A percentile compares a stretch with the other conserved stretches of the same genome.
Conservation (phyloP, 2,797 vertebrate genomes). For the Melanotaenia trifasciata region DNA sequence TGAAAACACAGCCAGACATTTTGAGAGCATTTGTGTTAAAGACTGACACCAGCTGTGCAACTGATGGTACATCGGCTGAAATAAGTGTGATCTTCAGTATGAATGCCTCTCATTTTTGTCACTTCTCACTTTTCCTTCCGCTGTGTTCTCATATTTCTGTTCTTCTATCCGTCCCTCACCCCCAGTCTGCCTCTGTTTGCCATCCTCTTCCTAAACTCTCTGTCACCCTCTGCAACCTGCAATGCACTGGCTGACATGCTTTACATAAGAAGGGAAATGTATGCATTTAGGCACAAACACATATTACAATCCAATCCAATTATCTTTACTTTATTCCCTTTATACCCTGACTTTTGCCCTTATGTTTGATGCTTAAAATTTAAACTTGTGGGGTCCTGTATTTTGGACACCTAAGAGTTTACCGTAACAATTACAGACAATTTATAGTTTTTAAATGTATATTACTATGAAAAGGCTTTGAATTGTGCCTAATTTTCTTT, state of each 20-base stretch:
- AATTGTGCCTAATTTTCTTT: not conserved
- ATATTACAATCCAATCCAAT: not conserved
- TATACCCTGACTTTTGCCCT: not conserved
- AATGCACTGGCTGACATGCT: conserved; percentile 47
- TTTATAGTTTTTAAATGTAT: not conserved
- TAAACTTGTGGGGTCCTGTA: not conserved
- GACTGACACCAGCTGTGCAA: conserved; percentile 30
- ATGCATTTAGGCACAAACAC: not conserved
- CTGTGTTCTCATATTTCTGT: conserved; percentile 9
- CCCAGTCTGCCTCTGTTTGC: not conserved
- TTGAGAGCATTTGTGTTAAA: conserved; percentile 22
- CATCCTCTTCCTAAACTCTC: conserved; percentile 27
- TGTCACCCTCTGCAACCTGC: conserved; percentile 32
- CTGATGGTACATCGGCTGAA: conserved; percentile 16
- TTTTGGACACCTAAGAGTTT: not conserved
- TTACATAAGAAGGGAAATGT: conserved; percentile 29
- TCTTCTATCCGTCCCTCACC: not conserved
- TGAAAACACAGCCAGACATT: conserved; percentile 6
- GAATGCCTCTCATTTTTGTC: conserved; percentile 16
- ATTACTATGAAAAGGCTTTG: not conserved
- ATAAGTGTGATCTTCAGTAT: conserved; percentile 36
- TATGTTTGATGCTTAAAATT: not conserved
- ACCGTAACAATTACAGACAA: not conserved
- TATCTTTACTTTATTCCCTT: not conserved
- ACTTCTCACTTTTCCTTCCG: conserved; percentile 8